Evolutionary conservation across 2,888 invertebrate genomes (phyloP), one percentile per base, ranked within the genome.

Genomic region (Byasa hedistus): DNA sequence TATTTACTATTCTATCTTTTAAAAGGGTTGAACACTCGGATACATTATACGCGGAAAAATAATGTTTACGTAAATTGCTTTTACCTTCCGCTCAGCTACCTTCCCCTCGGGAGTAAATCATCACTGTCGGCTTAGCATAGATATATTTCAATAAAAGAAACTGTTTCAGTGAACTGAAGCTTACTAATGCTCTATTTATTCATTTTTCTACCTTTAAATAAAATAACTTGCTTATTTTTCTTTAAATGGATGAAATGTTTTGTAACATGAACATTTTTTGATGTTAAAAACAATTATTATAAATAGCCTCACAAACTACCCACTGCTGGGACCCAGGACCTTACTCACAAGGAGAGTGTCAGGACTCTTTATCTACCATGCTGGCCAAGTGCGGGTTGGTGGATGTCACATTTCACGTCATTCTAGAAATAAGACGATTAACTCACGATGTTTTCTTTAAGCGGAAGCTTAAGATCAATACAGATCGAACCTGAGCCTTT

Each of bases 21-120:
- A 52, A 21, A 52, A 21, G 21, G 52, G 52, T 52, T 5, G n/a
- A 52, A 52, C 12, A 52, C 52, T 52, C 52, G 21, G 17, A 48
- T 48, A 48, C n/a, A 48, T 48, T 48, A 66, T 68, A 69, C 61
- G 68, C 64, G 64, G 65, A 63, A 63, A 69, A 68, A 71, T 69
- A 69, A 69, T 71, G 69, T 68, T 69, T 71, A 69, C 68, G 69
- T 69, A 69, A 71, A 71, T 71, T 69, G 69, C 69, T 57, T 57
- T 68, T 68, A 68, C 62, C 68, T 61, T 61, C 58, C 44, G 64
- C 51, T 52, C 48, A 27, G 56, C 61, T 64, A 68, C 57, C 65
- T 21, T 52, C 21, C 64, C 55, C 54, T n/a, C 19, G 57, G 57
- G 61, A 68, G 68, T 68, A 66, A 66, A 66, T 68, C 65, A 69